Evolutionary conservation across 1,140 invertebrate genomes (phyloP), one percentile per base, ranked within the genome.

Genomic region (Drosophila bocki): DNA sequence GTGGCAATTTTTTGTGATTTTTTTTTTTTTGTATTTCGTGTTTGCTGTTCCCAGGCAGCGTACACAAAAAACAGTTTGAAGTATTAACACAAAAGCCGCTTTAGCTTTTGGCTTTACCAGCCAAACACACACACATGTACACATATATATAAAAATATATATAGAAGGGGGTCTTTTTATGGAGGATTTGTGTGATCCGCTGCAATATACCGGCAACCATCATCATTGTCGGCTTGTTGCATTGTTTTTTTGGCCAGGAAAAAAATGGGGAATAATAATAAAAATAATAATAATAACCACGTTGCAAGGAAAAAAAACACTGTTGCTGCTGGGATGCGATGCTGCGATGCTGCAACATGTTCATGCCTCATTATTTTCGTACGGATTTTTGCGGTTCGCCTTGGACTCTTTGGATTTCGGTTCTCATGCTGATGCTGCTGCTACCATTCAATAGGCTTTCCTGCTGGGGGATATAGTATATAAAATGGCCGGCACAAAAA

Each of bases 301-400:
- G 77, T 65, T 75, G 79, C 62, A 54, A 41, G 51, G 56, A 59
- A 59, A 60, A 59, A 60, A 72, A 50, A 50, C 48, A 72, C 59
- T 47, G 67, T 58, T 74, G 61, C 32, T 58, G 63, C n/a, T 58
- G 62, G 62, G 70, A 48, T 32, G 78, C 17, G 45, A 35, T 37
- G 53, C 32, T 54, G 19, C 54, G 79, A 80, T 83, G 76, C 80
- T 80, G 84, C 88, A 82, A 85, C 88, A 80, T 88, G 78, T 85
- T 91, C 81, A 90, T 85, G 81, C 80, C 90, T 91, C 90, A 91
- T 91, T 91, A 91, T 91, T 91, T 91, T 91, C 74, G 76, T 87
- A 91, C 74, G 78, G 83, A 83, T 68, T 83, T 82, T 91, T 91
- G 88, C 79, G 88, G 90, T 91, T 87, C 82, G 78, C 74, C 81